Evolutionary conservation across 2,113 vertebrate genomes (phyloP).

Genomic region (Alligator sinensis): DNA sequence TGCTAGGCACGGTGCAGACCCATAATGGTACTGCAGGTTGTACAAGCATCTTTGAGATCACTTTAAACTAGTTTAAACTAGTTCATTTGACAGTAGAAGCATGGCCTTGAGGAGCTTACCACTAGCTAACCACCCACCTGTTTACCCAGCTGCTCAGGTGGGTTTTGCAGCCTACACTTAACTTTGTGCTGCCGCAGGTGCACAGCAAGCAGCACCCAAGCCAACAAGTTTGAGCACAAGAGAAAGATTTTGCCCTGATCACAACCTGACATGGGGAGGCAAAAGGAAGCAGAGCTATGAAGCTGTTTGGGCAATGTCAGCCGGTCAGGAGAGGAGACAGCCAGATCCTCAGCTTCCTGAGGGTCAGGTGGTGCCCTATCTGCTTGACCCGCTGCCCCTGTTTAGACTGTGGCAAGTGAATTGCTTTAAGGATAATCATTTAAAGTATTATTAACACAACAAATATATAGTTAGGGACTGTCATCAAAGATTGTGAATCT

Average conservation of each 20-base stretch:
- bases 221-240: background rate
- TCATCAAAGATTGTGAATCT: conserved; percentile 67
- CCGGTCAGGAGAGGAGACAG: accelerated
- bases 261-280: background rate
- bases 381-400: conserved; percentile 18
- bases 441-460: conserved; percentile 50
- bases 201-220: too few relatives aligned
- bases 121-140: too few relatives aligned
- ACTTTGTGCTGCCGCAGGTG: too few relatives aligned
- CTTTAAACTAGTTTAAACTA: too few relatives aligned
- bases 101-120: too few relatives aligned
- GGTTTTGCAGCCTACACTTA: too few relatives aligned
- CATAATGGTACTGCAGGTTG: background rate
- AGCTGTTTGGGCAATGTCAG: background rate
- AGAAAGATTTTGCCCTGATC: background rate
- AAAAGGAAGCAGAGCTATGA: background rate
- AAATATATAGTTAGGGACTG: conserved; percentile 54
- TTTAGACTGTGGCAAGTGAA: conserved; percentile 40
- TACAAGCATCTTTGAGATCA: too few relatives aligned
- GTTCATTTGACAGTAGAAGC: too few relatives aligned
- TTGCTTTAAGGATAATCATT: conserved; percentile 28
- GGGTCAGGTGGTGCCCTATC: background rate
- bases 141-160: too few relatives aligned
- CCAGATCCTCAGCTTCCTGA: conserved; percentile 16
- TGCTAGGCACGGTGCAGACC: background rate